Conservation (phyloP, 2,113 vertebrate species). For the Pseudonaja textilis region DNA sequence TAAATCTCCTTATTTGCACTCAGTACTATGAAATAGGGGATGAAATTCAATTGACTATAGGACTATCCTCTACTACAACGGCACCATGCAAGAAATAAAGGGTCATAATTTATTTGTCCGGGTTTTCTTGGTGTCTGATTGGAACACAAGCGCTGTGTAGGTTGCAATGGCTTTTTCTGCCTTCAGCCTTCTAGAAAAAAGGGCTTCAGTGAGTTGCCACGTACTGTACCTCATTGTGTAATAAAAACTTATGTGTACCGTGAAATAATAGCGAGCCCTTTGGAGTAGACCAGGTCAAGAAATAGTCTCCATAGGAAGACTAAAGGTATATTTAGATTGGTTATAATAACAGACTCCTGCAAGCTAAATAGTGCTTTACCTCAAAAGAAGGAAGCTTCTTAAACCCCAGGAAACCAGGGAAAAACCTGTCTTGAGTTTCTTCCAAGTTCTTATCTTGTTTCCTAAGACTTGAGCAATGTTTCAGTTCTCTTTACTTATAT, state of each 20-base stretch:
- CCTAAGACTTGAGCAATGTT: background rate
- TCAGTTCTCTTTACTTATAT: background rate
- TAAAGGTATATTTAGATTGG: background rate
- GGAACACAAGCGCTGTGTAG: background rate
- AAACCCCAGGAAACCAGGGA: background rate
- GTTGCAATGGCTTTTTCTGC: background rate
- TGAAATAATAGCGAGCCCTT: background rate
- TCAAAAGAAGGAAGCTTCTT: background rate
- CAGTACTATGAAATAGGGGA: background rate
- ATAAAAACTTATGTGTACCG: background rate
- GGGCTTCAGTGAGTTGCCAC: background rate
- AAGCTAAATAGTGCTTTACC: too few relatives aligned
- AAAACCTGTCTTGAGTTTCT: background rate
- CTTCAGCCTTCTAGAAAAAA: background rate
- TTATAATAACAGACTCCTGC: background rate
- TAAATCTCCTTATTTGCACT: background rate
- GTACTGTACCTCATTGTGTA: background rate
- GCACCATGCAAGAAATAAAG: background rate
- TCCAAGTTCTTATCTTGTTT: background rate
- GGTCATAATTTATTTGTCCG: background rate
- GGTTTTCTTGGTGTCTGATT: too few relatives aligned
- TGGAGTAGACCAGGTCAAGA: background rate
- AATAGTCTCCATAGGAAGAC: background rate
- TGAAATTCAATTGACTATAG: background rate
- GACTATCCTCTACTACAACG: background rate